These are phyloP conservation scores for Dreissena rostriformis DNA, from an alignment of 1,140 invertebrate genomes.

Conservation along the genomic window DNA sequence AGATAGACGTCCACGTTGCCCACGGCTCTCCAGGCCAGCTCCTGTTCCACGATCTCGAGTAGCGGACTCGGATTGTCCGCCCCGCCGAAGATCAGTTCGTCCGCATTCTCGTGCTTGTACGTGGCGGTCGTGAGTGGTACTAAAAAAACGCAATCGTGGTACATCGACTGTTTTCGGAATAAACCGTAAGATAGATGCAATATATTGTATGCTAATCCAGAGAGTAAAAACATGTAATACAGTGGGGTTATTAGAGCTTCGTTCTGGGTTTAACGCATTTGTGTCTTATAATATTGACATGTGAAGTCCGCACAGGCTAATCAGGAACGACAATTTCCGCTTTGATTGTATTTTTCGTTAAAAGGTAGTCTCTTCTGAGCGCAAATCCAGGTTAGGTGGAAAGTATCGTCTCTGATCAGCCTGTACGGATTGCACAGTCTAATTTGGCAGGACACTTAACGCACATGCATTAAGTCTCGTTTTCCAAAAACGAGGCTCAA, in stretches of 20 bases:
- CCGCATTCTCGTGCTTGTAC: conserved; percentile 15
- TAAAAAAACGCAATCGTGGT: conserved; percentile 10
- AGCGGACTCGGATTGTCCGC: conserved; percentile 48
- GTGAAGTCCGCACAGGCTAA: no score
- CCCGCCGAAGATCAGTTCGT: conserved; percentile 30
- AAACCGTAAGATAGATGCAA: neutral
- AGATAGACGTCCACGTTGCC: conserved; percentile 44
- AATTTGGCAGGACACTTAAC: no score
- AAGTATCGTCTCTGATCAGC: no score
- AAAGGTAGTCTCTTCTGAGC: no score
- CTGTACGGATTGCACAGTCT: no score
- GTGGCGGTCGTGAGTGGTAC: conserved; percentile 20
- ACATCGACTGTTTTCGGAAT: neutral
- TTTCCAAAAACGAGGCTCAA: neutral
- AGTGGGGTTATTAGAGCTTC: neutral
- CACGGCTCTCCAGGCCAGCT: conserved; percentile 26
- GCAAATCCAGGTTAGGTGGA: no score
- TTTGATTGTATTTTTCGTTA: no score
- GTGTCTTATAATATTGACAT: neutral
- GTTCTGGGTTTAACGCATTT: neutral
- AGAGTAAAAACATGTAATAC: neutral
- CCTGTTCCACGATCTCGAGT: conserved; percentile 46
- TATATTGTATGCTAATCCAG: neutral
- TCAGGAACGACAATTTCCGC: no score
- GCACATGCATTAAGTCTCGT: no score